A percentile compares a stretch with the other conserved stretches of the same genome.
Evolutionary conservation across 2,113 vertebrate species (phyloP).

Genomic region (Phyllopteryx taeniolatus): DNA sequence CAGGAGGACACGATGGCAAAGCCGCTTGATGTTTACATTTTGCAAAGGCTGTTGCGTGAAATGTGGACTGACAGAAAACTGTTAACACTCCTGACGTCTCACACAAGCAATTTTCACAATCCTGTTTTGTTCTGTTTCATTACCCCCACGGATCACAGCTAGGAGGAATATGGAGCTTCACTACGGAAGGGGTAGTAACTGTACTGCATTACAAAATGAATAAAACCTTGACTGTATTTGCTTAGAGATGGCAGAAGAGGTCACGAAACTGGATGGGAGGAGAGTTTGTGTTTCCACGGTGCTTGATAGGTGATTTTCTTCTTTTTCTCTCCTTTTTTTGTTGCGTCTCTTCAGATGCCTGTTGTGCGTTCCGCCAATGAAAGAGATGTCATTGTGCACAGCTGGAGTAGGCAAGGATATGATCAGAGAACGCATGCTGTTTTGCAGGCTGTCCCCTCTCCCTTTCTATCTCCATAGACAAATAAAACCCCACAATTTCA

Average conservation of each 20-base stretch:
- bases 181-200: slow-evolving; percentile 15
- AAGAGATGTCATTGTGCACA: slow-evolving; percentile 64
- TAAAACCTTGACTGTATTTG: slow-evolving; percentile 1
- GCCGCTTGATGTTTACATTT: slow-evolving; percentile 40
- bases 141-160: slow-evolving; percentile 38
- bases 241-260: slow-evolving; percentile 28
- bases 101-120: slow-evolving; percentile 47
- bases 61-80: slow-evolving; percentile 37
- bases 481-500: slow-evolving; percentile 26
- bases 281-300: slow-evolving; percentile 29
- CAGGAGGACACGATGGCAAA: slow-evolving; percentile 20
- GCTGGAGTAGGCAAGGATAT: slow-evolving; percentile 47
- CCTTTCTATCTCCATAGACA: slow-evolving; percentile 22
- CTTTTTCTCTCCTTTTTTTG: slow-evolving; percentile 36
- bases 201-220: slow-evolving; percentile 15
- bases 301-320: slow-evolving; percentile 27
- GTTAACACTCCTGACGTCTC: slow-evolving; percentile 43
- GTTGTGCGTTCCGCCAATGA: slow-evolving; percentile 53
- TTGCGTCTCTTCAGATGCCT: slow-evolving; percentile 47
- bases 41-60: slow-evolving; percentile 38
- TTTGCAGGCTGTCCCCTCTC: slow-evolving; percentile 30
- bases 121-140: slow-evolving; percentile 44
- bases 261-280: slow-evolving; percentile 20
- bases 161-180: slow-evolving; percentile 36
- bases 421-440: slow-evolving; percentile 45